These are phyloP conservation scores for Mythimna loreyi DNA, from an alignment of 2,888 invertebrate species.

Conservation along the genomic window DNA sequence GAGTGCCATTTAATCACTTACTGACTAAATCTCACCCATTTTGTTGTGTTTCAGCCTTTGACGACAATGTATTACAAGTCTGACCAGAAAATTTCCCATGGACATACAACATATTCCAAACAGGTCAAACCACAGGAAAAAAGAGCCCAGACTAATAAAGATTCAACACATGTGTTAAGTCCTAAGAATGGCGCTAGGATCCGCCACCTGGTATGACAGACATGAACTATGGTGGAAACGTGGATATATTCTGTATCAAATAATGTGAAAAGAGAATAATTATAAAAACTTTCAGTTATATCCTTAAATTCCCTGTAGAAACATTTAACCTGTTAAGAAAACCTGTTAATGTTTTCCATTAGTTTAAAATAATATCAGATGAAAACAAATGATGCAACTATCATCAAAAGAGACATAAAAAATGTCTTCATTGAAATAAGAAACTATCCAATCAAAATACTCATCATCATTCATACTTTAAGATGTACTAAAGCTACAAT, in stretches of 20 bases:
- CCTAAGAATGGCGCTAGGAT: constrained; percentile 60
- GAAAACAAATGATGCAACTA: neutral
- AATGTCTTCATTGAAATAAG: constrained; percentile 3
- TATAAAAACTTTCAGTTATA: neutral
- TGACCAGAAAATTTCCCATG: neutral
- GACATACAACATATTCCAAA: constrained; percentile 12
- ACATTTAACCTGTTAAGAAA: accelerated
- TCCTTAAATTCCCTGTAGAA: neutral
- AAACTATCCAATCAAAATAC: neutral
- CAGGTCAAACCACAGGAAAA: constrained; percentile 31
- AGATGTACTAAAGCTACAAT: neutral
- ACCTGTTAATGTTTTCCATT: neutral
- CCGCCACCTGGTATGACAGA: constrained; percentile 40
- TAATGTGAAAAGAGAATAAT: neutral
- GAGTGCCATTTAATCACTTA: too few species aligned
- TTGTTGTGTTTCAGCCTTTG: too few species aligned
- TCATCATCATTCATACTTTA: neutral
- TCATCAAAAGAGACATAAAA: neutral
- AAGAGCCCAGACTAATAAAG: constrained; percentile 37
- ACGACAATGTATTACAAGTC: neutral
- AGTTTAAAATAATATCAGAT: too few species aligned
- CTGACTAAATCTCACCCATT: too few species aligned
- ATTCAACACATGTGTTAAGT: constrained; percentile 53
- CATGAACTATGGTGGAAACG: constrained; percentile 10
- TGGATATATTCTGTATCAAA: constrained; percentile 8